Conservation (phyloP, 1,140 invertebrate genomes). For the Ditylenchus dipsaci region DNA sequence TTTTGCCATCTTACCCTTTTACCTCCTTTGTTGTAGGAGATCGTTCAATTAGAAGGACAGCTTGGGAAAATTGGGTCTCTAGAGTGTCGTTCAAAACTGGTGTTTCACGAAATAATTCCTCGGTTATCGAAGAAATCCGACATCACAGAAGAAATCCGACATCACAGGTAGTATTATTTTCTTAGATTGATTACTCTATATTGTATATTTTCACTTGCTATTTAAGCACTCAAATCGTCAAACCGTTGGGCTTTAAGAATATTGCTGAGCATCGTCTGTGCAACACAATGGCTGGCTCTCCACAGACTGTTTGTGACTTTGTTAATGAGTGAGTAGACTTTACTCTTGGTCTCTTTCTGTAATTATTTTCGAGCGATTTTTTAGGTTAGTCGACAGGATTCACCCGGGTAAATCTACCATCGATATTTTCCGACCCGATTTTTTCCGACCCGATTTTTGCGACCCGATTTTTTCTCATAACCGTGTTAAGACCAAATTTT, state of each 20-base stretch:
- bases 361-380: constrained; percentile 13
- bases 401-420: constrained; percentile 28
- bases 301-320: constrained; percentile 54
- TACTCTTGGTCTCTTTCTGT: constrained; percentile 3
- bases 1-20: no score
- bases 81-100: constrained; percentile 47
- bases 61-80: constrained; percentile 29
- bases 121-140: constrained; percentile 54
- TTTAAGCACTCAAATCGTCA: constrained; percentile 51
- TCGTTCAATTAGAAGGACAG: neutral
- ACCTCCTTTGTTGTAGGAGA: no score
- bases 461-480: no score
- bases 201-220: neutral
- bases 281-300: constrained; percentile 55
- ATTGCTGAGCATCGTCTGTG: constrained; percentile 52
- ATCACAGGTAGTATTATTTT: constrained; percentile 44
- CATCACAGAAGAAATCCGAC: no score
- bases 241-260: constrained; percentile 47
- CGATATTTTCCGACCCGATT: no score
- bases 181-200: constrained; percentile 11
- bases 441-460: no score
- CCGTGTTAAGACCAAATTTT: no score
- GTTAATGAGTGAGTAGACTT: constrained; percentile 48
- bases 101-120: constrained; percentile 51
- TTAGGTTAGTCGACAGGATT: constrained; percentile 42